phyloP scores from a whole-genome alignment of 2,797 vertebrate genomes.

The Melanotaenia parkinsoni region DNA sequence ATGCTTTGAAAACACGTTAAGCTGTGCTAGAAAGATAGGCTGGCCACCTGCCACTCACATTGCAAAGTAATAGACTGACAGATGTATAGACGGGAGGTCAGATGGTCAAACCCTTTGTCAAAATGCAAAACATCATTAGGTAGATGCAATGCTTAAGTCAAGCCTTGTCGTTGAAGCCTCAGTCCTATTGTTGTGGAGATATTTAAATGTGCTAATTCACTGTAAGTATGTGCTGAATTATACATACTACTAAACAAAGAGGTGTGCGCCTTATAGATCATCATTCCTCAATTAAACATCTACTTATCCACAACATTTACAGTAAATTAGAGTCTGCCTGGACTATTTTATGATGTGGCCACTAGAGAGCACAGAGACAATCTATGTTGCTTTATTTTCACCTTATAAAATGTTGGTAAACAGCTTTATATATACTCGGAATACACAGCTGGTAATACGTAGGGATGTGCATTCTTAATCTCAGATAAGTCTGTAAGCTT shows the following conservation, averaged over 20 bases:
- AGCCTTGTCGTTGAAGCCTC: conserved; percentile 15
- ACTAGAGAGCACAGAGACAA: not conserved
- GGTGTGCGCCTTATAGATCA: not conserved
- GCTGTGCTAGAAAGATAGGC: conserved; percentile 53
- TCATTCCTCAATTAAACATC: not conserved
- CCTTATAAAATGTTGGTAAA: not conserved
- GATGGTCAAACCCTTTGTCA: conserved; percentile 72
- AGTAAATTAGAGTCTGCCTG: not conserved
- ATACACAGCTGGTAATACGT: not conserved
- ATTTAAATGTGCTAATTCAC: conserved; percentile 22
- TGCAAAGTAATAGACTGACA: conserved; percentile 72
- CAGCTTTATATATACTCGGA: not conserved
- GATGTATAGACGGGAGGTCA: conserved; percentile 76
- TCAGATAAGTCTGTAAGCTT: not conserved
- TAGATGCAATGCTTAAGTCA: conserved; percentile 48
- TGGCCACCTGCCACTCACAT: conserved; percentile 75
- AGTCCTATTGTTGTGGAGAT: conserved; percentile 22
- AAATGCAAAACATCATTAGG: conserved; percentile 64
- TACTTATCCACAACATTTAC: not conserved
- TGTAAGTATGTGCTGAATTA: conserved; percentile 28
- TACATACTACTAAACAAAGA: conserved; percentile 16
- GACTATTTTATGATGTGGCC: not conserved
- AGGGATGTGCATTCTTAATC: not conserved
- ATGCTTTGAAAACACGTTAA: conserved; percentile 57
- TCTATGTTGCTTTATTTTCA: not conserved